These are phyloP conservation scores for Athetis lepigone DNA, from an alignment of 2,888 invertebrate species.

Conservation along the genomic window DNA sequence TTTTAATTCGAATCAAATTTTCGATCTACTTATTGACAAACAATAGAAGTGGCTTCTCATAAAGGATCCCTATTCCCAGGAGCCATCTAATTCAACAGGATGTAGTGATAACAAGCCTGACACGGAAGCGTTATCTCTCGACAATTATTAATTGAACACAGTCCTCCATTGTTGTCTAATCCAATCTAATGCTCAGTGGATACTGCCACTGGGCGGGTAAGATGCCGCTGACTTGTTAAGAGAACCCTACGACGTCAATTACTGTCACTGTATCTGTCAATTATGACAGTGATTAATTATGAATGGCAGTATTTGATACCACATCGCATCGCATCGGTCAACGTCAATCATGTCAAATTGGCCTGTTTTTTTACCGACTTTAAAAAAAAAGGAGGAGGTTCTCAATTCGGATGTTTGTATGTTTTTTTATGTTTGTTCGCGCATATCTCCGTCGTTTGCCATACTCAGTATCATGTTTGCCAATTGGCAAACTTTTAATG, in stretches of 20 bases:
- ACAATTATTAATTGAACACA: constrained; percentile 62
- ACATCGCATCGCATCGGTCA: no score
- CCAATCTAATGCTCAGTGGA: constrained; percentile 36
- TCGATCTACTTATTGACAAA: background rate
- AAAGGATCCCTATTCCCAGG: background rate
- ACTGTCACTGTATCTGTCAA: background rate
- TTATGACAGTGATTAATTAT: background rate
- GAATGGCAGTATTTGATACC: no score
- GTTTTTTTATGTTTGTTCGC: no score
- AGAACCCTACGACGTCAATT: background rate
- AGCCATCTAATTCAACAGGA: constrained; percentile 16
- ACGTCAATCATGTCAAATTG: no score
- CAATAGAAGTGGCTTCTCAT: background rate
- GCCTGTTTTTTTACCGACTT: no score
- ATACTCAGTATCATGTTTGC: no score
- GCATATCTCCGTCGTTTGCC: no score
- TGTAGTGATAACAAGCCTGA: constrained; percentile 24
- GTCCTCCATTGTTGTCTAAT: constrained; percentile 56
- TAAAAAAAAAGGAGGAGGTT: no score
- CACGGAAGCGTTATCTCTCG: constrained; percentile 30
- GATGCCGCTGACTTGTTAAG: constrained; percentile 13
- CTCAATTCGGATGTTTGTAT: no score
- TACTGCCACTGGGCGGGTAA: constrained; percentile 12
- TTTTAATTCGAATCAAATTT: background rate
- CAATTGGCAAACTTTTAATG: no score